Evolutionary conservation across 1,140 invertebrate genomes (phyloP), one percentile per base, ranked within the genome.

Genomic region (Bemisia tabaci): DNA sequence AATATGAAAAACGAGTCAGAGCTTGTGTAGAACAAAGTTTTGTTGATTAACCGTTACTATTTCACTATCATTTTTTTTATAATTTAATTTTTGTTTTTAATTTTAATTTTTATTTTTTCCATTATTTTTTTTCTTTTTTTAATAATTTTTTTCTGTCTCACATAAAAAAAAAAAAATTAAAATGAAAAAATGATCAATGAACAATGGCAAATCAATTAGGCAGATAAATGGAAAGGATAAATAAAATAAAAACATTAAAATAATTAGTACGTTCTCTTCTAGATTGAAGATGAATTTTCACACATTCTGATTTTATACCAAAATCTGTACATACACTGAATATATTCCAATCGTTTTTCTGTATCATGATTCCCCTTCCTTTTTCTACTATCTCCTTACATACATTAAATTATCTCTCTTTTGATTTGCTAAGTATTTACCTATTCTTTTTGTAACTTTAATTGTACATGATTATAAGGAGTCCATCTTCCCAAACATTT

Each of bases 1-100:
- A 96, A 82, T 96, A 97, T 81, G 94, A 96, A 82, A 96, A 96
- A 80, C 84, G 92, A 83, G 93, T 96, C 75, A 94, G 94, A 83
- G 90, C 92, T 76, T 95, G 93, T 80, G 94, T 96, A 77, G 93
- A 96, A 84, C 92, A 95, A 81, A 93, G 90, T 80, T 94, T 94
- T 84, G 89, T 93, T 80, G 91, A 94, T 85, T 94, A 91, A 66
- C 39, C 24, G 22, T 33, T 33, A 26, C 62, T 48, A 9, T 17
- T 48, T 48, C 33, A 48, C 33, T 48, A 48, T 48, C 17, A 9
- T 48, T 48, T 48, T 48, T 48, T 48, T 48, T 48, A 5, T 48
- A 48, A 48, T 48, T 48, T 48, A 48, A 48, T 48, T 9, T 48
- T 48, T 48, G 33, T 48, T 48, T 48, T 17, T 48, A 48, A 48